Evolutionary conservation across 2,888 invertebrate genomes (phyloP).

Genomic region (Cephus runcator): DNA sequence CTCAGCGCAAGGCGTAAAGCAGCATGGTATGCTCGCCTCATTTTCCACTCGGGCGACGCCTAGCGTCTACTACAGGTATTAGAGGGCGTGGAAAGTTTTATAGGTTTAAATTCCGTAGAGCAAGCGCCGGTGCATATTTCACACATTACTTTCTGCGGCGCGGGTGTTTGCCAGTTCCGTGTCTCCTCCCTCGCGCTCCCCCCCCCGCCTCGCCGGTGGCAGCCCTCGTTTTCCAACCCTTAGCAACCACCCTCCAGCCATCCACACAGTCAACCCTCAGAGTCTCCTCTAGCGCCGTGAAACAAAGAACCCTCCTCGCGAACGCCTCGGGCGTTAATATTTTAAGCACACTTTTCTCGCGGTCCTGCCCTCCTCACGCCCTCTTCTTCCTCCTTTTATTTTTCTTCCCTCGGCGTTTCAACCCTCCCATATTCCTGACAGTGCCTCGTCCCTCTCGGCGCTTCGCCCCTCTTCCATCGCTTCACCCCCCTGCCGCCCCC

Average conservation of each 20-base stretch:
- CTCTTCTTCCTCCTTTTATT: constrained; percentile 14
- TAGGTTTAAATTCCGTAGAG: constrained; percentile 50
- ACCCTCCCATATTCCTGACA: neutral
- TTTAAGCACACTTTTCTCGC: constrained; percentile 64
- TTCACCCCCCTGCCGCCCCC: neutral
- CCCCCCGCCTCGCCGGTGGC: constrained; percentile 16
- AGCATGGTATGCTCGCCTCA: constrained; percentile 24
- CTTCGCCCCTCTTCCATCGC: constrained; percentile 15
- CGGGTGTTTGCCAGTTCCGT: constrained; percentile 57
- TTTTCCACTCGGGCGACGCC: constrained; percentile 22
- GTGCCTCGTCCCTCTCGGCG: constrained; percentile 8
- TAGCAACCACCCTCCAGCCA: constrained; percentile 10
- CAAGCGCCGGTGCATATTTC: constrained; percentile 61
- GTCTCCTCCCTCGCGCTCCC: constrained; percentile 34
- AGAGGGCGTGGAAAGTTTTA: constrained; percentile 36
- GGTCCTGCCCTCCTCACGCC: constrained; percentile 16
- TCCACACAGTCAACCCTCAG: constrained; percentile 9
- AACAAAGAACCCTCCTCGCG: constrained; percentile 60
- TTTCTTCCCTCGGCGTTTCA: constrained; percentile 15
- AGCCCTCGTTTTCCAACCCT: constrained; percentile 22
- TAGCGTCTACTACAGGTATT: neutral
- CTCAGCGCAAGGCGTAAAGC: constrained; percentile 18
- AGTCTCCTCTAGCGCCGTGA: constrained; percentile 32
- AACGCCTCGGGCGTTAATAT: constrained; percentile 64
- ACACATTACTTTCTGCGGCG: constrained; percentile 63